Evolutionary conservation across 2,113 vertebrate species (phyloP), one percentile per base, ranked within the genome.

Genomic region (Antennarius striatus): DNA sequence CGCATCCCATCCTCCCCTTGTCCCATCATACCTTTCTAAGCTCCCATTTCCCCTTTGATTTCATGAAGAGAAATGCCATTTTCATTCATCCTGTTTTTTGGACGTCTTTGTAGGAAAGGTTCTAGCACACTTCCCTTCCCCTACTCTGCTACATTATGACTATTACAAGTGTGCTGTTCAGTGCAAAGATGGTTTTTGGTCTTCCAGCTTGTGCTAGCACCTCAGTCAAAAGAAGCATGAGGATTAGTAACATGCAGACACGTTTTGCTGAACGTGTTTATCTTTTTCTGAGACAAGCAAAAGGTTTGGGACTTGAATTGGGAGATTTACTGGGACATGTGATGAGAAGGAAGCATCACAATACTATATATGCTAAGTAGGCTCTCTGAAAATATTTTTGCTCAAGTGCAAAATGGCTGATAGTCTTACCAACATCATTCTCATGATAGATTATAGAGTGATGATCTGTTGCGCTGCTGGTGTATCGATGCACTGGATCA

Each of bases 391-490:
- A 4, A 9, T 7, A 40, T 61, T 14, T 0, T 56, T 42, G 11
- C 7, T 40, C 1, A 52, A 54, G n/a, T 39, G 29, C 5, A 56
- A 59, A 54, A 49, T n/a, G 0, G 5, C 46, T 70, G 30, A 14
- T 11, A 32, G 7, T 70, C 91, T 92, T 83, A 95, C 94, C 92
- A 30, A 95, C 63, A 78, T 95, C 91, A 0, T 91, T 84, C 49
- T 94, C 89, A 3, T 90, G 93, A 81, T 95, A 94, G 79, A 95
- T 95, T n/a, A 94, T 79, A 0, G 93, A 93, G 75, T 93, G 93
- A 32, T 90, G 72, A 1, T 90, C 77, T 17, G 69, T 57, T 0
- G 66, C 39, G 12, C 2, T 66, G 40, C 40, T 68, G 62, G 32
- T 69, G 54, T 86, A 86, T 73, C 85, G 86, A 0, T 84, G 53